Conservation (phyloP, 2,113 vertebrate genomes). For the Tetrao urogallus region DNA sequence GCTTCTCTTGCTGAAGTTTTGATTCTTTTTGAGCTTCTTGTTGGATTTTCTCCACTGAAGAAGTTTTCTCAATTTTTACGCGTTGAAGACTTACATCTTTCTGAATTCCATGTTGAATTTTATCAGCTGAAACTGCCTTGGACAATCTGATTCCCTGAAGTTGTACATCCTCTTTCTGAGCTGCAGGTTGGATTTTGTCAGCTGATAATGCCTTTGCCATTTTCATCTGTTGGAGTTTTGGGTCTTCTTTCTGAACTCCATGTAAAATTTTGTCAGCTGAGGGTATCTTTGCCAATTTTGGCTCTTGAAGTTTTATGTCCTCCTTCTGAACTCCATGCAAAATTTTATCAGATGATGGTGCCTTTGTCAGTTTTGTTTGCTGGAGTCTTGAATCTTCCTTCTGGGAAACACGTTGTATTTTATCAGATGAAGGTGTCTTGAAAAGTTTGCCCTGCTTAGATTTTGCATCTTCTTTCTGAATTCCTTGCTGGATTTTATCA, state of each 20-base stretch:
- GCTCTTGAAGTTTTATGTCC: not conserved
- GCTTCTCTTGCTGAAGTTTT: constrained; percentile 45
- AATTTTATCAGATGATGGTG: constrained; percentile 56
- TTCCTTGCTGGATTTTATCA: constrained; percentile 59
- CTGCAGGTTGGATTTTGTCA: constrained; percentile 56
- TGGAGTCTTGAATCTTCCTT: constrained; percentile 58
- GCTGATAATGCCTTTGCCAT: constrained; percentile 61
- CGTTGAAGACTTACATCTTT: constrained; percentile 37
- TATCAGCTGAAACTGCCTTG: constrained; percentile 51
- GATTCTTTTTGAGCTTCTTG: constrained; percentile 29
- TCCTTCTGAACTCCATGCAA: constrained; percentile 30
- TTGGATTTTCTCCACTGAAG: constrained; percentile 48
- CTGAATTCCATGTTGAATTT: constrained; percentile 51
- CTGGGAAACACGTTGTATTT: constrained; percentile 49
- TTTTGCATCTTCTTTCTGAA: constrained; percentile 61
- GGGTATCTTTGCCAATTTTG: constrained; percentile 46
- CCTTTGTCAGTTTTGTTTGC: constrained; percentile 64
- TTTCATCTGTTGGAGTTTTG: constrained; percentile 58
- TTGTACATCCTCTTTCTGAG: constrained; percentile 14
- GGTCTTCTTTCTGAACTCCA: constrained; percentile 52
- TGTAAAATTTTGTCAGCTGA: constrained; percentile 65
- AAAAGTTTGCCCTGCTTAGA: constrained; percentile 48
- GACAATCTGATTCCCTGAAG: constrained; percentile 21
- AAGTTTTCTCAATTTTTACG: constrained; percentile 24
- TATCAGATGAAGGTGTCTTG: constrained; percentile 65